phyloP scores from a whole-genome alignment of 2,797 vertebrate genomes.

The Cryptoprocta ferox region DNA sequence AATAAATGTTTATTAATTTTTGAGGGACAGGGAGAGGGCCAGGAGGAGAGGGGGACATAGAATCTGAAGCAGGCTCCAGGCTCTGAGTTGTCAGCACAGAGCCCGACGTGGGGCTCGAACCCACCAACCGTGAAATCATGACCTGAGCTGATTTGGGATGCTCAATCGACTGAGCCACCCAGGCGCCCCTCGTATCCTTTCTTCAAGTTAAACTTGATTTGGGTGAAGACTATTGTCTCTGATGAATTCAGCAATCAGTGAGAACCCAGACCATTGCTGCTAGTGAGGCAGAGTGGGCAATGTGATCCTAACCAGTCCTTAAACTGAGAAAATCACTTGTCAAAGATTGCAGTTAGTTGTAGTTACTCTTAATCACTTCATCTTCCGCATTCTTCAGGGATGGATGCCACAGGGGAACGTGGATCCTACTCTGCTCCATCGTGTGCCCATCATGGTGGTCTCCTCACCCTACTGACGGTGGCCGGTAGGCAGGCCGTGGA shows the following conservation, averaged over 20 bases:
- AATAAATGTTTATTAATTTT: too few species aligned
- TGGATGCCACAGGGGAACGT: background rate
- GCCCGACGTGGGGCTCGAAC: too few species aligned
- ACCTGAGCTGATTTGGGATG: too few species aligned
- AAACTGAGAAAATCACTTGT: background rate
- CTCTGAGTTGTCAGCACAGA: too few species aligned
- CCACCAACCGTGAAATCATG: too few species aligned
- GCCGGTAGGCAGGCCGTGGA: too few species aligned
- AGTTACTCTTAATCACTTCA: background rate
- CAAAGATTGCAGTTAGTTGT: fast-evolving
- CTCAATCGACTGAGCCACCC: too few species aligned
- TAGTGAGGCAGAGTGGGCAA: background rate
- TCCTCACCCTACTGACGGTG: background rate
- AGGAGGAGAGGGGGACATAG: too few species aligned
- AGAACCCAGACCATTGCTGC: background rate
- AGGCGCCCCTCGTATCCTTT: background rate
- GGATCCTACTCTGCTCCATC: background rate
- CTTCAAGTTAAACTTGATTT: background rate
- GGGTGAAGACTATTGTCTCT: background rate
- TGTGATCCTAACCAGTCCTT: background rate
- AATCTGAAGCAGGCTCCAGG: too few species aligned
- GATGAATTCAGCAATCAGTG: background rate
- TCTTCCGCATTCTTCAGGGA: background rate
- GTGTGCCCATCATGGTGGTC: background rate
- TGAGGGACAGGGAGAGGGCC: too few species aligned